Conservation (phyloP, 92 coral and sea anemone species). For the Epizoanthus stellaris region DNA sequence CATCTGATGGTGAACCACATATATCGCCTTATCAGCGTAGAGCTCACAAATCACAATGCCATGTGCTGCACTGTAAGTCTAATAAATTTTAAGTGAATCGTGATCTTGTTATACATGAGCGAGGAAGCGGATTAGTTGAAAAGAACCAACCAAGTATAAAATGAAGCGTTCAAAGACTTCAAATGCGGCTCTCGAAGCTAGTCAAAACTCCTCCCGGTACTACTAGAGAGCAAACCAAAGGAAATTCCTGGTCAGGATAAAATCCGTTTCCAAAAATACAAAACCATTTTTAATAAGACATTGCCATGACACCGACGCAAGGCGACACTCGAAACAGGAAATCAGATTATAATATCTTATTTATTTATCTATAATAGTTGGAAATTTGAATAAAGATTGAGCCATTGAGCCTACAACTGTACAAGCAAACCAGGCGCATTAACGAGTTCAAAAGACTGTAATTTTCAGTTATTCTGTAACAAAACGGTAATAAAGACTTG, state of each 20-base stretch:
- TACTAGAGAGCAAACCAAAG: background rate
- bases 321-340: background rate
- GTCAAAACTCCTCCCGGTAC: background rate
- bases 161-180: background rate
- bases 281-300: background rate
- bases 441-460: too few relatives aligned
- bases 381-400: too few relatives aligned
- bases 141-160: slow-evolving; percentile 23
- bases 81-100: background rate
- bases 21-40: background rate
- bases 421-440: too few relatives aligned
- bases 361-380: slow-evolving; percentile 22
- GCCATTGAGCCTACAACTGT: too few relatives aligned
- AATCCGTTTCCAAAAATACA: background rate
- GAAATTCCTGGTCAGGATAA: background rate
- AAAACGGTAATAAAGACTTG: too few relatives aligned
- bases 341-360: slow-evolving; percentile 4
- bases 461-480: too few relatives aligned
- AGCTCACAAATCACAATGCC: background rate
- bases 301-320: background rate
- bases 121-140: slow-evolving; percentile 11
- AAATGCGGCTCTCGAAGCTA: background rate
- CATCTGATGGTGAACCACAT: background rate
- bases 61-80: background rate
- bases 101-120: background rate